phyloP scores from a whole-genome alignment of 2,888 invertebrate species.

The Tetanocera ferruginea region DNA sequence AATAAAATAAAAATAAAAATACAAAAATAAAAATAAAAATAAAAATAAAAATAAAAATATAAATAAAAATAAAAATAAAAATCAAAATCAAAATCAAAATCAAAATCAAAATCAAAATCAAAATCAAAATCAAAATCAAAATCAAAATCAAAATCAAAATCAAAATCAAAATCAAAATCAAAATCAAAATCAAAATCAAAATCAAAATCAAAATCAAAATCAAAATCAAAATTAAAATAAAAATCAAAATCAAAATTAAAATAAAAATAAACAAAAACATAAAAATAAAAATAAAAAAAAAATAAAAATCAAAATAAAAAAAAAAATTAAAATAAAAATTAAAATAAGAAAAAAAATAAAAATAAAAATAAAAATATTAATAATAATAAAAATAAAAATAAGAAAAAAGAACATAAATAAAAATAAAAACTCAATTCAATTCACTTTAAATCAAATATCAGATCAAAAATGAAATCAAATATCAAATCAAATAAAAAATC shows the following conservation, averaged over 20 bases:
- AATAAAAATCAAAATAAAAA: not conserved
- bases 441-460: not conserved
- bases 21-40: not conserved
- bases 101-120: not conserved
- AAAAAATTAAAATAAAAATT: not conserved
- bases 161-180: not conserved
- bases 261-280: not conserved
- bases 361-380: not conserved
- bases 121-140: not conserved
- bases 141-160: not conserved
- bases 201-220: not conserved
- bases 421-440: not conserved
- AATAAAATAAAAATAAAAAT: not conserved
- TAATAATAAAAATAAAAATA: not conserved
- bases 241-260: not conserved
- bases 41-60: not conserved
- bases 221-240: not conserved
- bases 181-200: not conserved
- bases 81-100: not conserved
- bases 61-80: not conserved
- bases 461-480: not conserved
- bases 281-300: not conserved
- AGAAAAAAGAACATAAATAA: not conserved
- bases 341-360: not conserved
- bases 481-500: not conserved